phyloP scores from a whole-genome alignment of 1,140 invertebrate species.

The Cydia pomonella region DNA sequence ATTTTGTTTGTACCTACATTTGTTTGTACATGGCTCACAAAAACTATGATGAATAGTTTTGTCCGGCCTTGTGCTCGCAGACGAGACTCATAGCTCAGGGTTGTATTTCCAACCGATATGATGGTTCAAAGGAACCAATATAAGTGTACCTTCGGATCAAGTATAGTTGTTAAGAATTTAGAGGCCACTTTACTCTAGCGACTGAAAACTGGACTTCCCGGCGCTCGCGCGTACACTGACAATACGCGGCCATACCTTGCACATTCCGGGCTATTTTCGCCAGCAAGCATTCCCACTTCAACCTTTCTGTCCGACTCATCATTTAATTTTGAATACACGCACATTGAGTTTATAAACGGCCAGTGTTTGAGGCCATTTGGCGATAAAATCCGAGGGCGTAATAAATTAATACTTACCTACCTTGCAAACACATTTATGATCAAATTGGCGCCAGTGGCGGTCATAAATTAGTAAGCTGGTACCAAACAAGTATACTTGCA shows the following conservation, averaged over 20 bases:
- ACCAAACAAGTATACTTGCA: too few relatives aligned
- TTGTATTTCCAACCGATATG: not conserved
- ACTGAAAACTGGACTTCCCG: not conserved
- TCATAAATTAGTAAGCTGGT: not conserved
- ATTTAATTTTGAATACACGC: slow-evolving; percentile 17
- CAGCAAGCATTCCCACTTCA: slow-evolving; percentile 17
- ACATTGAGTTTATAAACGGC: not conserved
- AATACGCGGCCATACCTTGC: slow-evolving; percentile 10
- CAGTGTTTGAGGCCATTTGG: not conserved
- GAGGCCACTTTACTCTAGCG: not conserved
- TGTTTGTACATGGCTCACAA: not conserved
- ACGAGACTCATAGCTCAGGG: not conserved
- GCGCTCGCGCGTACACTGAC: not conserved
- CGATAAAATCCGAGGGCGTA: slow-evolving; percentile 8
- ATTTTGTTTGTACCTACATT: not conserved
- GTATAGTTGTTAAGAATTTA: not conserved
- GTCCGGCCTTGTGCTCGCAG: not conserved
- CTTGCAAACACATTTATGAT: not conserved
- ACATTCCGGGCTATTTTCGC: slow-evolving; percentile 26
- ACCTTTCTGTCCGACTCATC: slow-evolving; percentile 17
- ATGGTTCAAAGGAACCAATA: not conserved
- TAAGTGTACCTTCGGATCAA: not conserved
- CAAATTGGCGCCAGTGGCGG: not conserved
- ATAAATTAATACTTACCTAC: not conserved
- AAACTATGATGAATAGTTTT: not conserved